Base-by-base conservation (phyloP, 2,113 vertebrate genomes). In the Crocuta crocuta region DNA sequence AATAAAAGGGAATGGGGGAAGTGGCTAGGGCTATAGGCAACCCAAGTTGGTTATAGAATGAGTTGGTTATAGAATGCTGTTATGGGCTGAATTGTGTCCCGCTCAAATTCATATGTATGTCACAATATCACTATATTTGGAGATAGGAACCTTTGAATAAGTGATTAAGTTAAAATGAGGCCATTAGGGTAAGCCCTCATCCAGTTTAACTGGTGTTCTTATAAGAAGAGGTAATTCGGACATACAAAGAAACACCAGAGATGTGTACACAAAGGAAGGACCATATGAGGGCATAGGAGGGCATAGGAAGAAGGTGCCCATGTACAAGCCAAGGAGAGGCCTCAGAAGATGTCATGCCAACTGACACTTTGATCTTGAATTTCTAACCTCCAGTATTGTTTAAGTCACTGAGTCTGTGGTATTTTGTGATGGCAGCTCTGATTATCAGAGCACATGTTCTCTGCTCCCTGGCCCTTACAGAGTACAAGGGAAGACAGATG, bases 91-190 rank as follows among this genome's bases (percentile, higher is more conserved):
- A 23, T 73, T 78, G 17, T 55, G 10, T 24, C 23, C 23, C 35
- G 4, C 24, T 53, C 74, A 76, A 31, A 28, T 48, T 45, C 43
- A 16, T 79, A 21, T 58, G 21, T 58, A 50, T 43, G 28, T 91
- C 23, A 84, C 3, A 70, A 7, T 85, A 71, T 48, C 26, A 39
- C 19, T 71, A 0, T 76, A 45, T 88, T 91, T 81, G 15, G 63
- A 63, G 63, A 58, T 2, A 55, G 45, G 50, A 7, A 10, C 12
- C 61, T 87, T 93, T 35, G 10, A 91, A 70, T 17, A 85, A 63
- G 35, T 85, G 82, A 63, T 76, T 39, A 39, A 13, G 31, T 92
- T 95, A 84, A 92, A 92, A 86, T 82, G 16, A 92, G 4, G 11
- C 17, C 13, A 4, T 80, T n/a, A 16, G 16, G 0, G 0, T 80